Evolutionary conservation across 2,888 invertebrate species (phyloP).

Genomic region (Eristalis arbustorum): DNA sequence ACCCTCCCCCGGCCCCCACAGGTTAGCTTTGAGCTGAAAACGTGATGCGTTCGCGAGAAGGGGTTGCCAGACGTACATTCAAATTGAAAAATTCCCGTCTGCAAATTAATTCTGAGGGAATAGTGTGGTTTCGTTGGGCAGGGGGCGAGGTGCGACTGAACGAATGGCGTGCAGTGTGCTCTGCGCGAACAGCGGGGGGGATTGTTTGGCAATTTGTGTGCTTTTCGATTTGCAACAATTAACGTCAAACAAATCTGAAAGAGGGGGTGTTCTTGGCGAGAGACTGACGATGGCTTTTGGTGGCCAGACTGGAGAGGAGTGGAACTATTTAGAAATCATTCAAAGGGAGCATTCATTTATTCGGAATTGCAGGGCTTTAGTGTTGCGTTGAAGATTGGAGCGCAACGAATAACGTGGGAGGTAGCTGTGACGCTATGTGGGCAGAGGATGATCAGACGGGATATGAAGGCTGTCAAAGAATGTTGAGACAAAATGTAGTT

Average conservation of each 20-base stretch:
- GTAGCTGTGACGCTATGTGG: too few species aligned
- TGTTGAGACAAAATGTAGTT: too few species aligned
- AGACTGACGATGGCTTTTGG: too few species aligned
- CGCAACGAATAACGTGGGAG: too few species aligned
- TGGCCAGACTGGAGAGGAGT: too few species aligned
- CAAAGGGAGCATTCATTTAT: too few species aligned
- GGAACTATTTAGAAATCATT: too few species aligned
- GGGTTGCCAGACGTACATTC: conserved; percentile 23
- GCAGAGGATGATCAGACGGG: too few species aligned
- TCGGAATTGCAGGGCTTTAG: too few species aligned
- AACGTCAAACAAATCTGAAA: conserved; percentile 64
- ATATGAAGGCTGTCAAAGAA: too few species aligned
- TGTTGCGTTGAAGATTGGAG: too few species aligned
- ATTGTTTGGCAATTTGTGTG: conserved; percentile 63
- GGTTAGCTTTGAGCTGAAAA: not conserved
- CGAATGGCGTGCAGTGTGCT: not conserved
- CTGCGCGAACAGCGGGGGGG: not conserved
- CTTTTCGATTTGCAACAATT: conserved; percentile 68
- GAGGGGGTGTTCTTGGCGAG: not conserved
- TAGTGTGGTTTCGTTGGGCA: not conserved
- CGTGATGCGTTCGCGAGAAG: conserved; percentile 28
- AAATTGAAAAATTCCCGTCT: conserved; percentile 69
- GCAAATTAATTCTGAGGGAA: conserved; percentile 65
- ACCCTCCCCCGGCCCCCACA: not conserved
- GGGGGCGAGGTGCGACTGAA: not conserved